Evolutionary conservation across 2,113 vertebrate genomes (phyloP).

Genomic region (Lates calcarifer): DNA sequence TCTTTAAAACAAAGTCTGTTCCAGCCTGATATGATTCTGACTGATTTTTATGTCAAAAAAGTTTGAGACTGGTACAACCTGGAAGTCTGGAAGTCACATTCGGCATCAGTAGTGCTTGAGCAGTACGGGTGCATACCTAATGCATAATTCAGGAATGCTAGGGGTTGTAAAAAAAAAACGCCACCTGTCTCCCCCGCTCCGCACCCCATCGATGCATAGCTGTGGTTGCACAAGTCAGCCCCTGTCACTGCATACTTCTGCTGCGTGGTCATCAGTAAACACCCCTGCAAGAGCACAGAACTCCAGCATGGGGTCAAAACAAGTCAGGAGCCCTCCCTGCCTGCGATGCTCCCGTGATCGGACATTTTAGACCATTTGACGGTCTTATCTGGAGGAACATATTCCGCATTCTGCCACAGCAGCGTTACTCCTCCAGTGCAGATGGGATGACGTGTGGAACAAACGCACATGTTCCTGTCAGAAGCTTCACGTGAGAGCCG

Average conservation of each 20-base stretch:
- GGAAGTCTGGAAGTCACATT: constrained; percentile 1
- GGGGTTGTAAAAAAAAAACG: constrained; percentile 46
- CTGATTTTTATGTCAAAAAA: no score
- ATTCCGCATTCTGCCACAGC: constrained; percentile 56
- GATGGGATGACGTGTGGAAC: constrained; percentile 39
- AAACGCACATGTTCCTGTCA: constrained; percentile 48
- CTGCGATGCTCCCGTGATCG: constrained; percentile 41
- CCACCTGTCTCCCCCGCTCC: constrained; percentile 4
- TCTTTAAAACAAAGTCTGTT: no score
- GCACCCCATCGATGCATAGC: constrained; percentile 42
- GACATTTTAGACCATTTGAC: constrained; percentile 51
- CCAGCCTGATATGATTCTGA: no score
- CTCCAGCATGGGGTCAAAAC: constrained; percentile 48
- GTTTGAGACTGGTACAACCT: constrained; percentile 2
- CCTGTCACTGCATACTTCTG: constrained; percentile 59
- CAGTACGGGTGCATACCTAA: constrained; percentile 15
- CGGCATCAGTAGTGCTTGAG: neutral
- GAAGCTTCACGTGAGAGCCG: constrained; percentile 26
- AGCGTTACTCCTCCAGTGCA: constrained; percentile 27
- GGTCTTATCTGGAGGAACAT: constrained; percentile 49
- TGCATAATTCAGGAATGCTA: constrained; percentile 47
- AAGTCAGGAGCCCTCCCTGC: constrained; percentile 33
- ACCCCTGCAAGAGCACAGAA: constrained; percentile 37
- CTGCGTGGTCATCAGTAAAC: constrained; percentile 66
- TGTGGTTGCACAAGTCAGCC: constrained; percentile 58